Percentiles rank a stretch among this genome's conserved stretches.
Conservation (phyloP, 2,797 vertebrate species). For the Sphenopsis melanotis region DNA sequence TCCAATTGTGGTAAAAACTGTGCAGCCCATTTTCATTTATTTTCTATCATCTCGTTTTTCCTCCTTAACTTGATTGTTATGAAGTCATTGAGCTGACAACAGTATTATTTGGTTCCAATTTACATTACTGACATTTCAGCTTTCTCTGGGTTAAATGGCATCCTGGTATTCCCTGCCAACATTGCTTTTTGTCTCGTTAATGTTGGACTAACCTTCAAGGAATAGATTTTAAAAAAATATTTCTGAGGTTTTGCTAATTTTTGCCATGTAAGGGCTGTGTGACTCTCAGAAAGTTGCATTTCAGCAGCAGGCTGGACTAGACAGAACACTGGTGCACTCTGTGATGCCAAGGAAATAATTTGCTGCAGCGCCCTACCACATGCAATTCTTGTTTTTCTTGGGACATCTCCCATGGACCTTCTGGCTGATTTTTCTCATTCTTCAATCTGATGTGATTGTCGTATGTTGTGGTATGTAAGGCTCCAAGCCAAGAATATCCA, state of each 20-base stretch:
- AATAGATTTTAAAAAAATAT: neutral
- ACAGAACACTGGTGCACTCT: neutral
- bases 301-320: neutral
- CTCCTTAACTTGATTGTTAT: neutral
- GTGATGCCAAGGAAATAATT: neutral
- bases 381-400: neutral
- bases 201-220: neutral
- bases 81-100: neutral
- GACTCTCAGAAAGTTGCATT: neutral
- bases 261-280: neutral
- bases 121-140: neutral
- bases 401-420: neutral
- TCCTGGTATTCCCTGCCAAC: neutral
- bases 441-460: neutral
- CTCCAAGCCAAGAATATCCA: slow-evolving; percentile 1
- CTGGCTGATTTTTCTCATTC: neutral
- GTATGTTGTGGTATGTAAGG: neutral
- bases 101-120: neutral
- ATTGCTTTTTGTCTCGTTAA: neutral
- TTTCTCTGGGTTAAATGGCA: neutral
- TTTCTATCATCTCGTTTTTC: neutral
- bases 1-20: neutral
- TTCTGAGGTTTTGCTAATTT: neutral
- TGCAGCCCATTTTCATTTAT: neutral
- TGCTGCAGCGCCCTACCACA: neutral